A percentile compares a stretch with the other conserved stretches of the same genome.
Conservation (phyloP, 2,888 invertebrate species). For the Drosophila melanocephala region DNA sequence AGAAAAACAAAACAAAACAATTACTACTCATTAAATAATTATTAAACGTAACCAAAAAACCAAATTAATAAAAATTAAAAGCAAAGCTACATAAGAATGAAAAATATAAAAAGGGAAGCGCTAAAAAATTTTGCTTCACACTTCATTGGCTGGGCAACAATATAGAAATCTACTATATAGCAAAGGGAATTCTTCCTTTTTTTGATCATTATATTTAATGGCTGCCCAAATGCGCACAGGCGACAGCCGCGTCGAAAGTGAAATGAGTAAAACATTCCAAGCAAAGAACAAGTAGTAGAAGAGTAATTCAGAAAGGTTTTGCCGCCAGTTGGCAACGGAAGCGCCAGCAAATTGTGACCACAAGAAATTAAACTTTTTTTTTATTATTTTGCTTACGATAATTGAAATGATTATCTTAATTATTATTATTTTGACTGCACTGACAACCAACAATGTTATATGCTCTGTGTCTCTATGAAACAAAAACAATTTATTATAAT, state of each 20-base stretch:
- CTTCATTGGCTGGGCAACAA: slow-evolving; percentile 48
- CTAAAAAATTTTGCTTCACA: slow-evolving; percentile 38
- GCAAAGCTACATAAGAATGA: slow-evolving; percentile 33
- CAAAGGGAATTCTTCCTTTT: slow-evolving; percentile 15
- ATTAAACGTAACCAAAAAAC: slow-evolving; percentile 53
- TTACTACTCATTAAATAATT: slow-evolving; percentile 52
- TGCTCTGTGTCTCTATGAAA: slow-evolving; percentile 69
- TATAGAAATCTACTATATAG: slow-evolving; percentile 6
- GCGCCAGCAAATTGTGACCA: slow-evolving; percentile 19
- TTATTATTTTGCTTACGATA: slow-evolving; percentile 3
- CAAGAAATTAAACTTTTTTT: slow-evolving; percentile 1
- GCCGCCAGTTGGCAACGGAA: slow-evolving; percentile 1
- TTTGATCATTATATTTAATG: slow-evolving; percentile 17
- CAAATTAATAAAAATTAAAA: slow-evolving; percentile 36
- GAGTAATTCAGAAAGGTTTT: slow-evolving; percentile 2
- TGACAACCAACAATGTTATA: slow-evolving; percentile 43
- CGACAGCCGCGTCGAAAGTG: slow-evolving; percentile 36
- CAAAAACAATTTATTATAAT: slow-evolving; percentile 35
- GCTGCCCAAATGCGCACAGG: slow-evolving; percentile 44
- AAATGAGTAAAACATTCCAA: slow-evolving; percentile 57
- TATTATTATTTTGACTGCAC: slow-evolving; percentile 43
- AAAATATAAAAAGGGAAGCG: slow-evolving; percentile 8
- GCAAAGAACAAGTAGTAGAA: slow-evolving; percentile 22
- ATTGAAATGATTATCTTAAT: slow-evolving; percentile 13
- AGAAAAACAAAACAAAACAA: slow-evolving; percentile 28